Evolutionary conservation across 2,888 invertebrate genomes (phyloP).

Genomic region (Rotaria sp.): DNA sequence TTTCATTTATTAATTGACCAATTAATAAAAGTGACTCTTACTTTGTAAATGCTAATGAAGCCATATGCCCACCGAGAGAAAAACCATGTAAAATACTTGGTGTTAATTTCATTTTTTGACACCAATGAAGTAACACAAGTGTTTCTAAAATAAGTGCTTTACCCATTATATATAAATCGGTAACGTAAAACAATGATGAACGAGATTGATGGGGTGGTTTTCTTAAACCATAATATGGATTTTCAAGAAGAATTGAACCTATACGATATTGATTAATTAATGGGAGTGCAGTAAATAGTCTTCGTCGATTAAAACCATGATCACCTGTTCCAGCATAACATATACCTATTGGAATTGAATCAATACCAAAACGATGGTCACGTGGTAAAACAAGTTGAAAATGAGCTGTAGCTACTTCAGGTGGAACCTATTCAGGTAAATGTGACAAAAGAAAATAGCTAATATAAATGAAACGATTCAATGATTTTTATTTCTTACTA

Average conservation of each 20-base stretch:
- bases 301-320: slow-evolving; percentile 81
- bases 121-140: background rate
- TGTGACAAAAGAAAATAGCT: background rate
- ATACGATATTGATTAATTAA: slow-evolving; percentile 79
- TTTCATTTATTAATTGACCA: background rate
- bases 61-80: slow-evolving; percentile 7
- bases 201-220: slow-evolving; percentile 78
- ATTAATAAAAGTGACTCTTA: background rate
- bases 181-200: slow-evolving; percentile 84
- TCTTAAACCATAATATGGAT: slow-evolving; percentile 74
- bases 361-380: background rate
- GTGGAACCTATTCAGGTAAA: background rate
- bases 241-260: slow-evolving; percentile 85
- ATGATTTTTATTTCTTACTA: background rate
- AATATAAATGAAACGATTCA: background rate
- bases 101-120: slow-evolving; percentile 63
- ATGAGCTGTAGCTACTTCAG: background rate
- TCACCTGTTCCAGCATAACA: slow-evolving; percentile 96
- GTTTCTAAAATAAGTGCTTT: slow-evolving; percentile 57
- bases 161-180: slow-evolving; percentile 97
- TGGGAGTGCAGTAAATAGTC: slow-evolving; percentile 81
- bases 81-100: slow-evolving; percentile 78
- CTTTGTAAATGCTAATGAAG: slow-evolving; percentile 14
- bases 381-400: slow-evolving; percentile 24
- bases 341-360: slow-evolving; percentile 55